Evolutionary conservation across 2,797 vertebrate species (phyloP), one percentile per base, ranked within the genome.

Genomic region (Stomatorhinus walkeri): DNA sequence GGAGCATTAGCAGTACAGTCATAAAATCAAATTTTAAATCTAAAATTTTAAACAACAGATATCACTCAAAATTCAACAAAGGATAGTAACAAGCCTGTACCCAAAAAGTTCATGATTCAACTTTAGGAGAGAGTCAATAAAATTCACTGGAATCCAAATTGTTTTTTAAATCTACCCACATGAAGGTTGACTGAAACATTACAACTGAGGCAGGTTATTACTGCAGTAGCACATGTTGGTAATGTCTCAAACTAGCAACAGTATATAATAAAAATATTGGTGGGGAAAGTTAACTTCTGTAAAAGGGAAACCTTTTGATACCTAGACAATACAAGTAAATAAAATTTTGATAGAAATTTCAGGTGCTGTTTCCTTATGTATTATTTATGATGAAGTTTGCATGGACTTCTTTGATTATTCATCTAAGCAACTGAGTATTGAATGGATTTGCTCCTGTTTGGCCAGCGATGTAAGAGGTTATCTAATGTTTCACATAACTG

Each of bases 381-480:
- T 54, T 48, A 51, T 85, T 85, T 85, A 28, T 51, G 12, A 52
- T 28, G 22, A 85, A 85, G 22, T 51, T 5, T 51, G 84, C 48
- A 51, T 16, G 46, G 12, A 88, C 22, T 36, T 89, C 89, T 59
- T 36, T 72, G 54, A 91, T 88, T 85, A 85, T 87, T 43, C 88
- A 10, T 72, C 91, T 90, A 94, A 93, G 89, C 85, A 92, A 90
- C 87, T 88, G 90, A 90, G 88, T 89, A 89, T 87, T 91, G 89
- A 93, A 92, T 88, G 91, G 88, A 93, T 94, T 91, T 90, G 91
- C 91, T 90, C 91, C 91, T 91, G 90, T 88, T 89, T 89, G 91
- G 92, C 87, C 90, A 88, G 72, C 92, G 92, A 91, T 49, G 56
- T 95, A 95, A 95, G 92, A 94, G 94, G 94, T 95, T 95, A 94